Evolutionary conservation across 2,888 invertebrate species (phyloP), one percentile per base, ranked within the genome.

Genomic region (Endomychus coccineus): DNA sequence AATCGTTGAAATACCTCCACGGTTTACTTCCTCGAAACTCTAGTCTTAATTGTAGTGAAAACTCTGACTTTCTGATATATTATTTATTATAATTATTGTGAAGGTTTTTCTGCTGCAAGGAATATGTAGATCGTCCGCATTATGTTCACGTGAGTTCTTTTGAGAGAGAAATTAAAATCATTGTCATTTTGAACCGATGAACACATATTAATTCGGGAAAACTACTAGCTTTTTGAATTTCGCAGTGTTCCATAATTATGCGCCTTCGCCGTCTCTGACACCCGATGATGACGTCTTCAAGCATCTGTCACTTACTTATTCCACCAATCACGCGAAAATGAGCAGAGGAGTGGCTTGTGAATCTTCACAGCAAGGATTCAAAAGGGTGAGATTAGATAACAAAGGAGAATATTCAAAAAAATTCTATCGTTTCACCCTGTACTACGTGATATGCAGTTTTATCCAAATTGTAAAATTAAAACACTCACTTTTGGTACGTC

Each of bases 251-350:
- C 86, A 88, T 74, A 85, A 80, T 61, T 85, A 84, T 60, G 76
- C 82, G 17, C 83, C 85, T 43, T 71, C 82, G 33, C 85, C 88
- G 23, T 88, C 88, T 2, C 69, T 86, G 46, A 83, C 90, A 15
- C 91, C 91, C 1, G 95, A 95, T 59, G 88, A 95, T 61, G 94
- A 94, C 61, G 83, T 91, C 10, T 91, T 92, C 68, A 81, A 80
- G 42, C 86, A 90, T 61, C 63, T 95, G 43, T 83, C 94, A 4
- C 68, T 82, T 47, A 77, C 80, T 2, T 95, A 92, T 68, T 83
- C 92, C 16, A 80, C 79, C 49, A 86, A 86, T 62, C 92, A 95
- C 65, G 82, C 80, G 19, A 85, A 83, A 59, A 94, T 94, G 92
- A 80, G 86, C 37, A 74, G 80, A 19, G 89, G 88, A 4, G 78